phyloP scores from a whole-genome alignment of 2,888 invertebrate genomes.

The Baronia brevicornis region DNA sequence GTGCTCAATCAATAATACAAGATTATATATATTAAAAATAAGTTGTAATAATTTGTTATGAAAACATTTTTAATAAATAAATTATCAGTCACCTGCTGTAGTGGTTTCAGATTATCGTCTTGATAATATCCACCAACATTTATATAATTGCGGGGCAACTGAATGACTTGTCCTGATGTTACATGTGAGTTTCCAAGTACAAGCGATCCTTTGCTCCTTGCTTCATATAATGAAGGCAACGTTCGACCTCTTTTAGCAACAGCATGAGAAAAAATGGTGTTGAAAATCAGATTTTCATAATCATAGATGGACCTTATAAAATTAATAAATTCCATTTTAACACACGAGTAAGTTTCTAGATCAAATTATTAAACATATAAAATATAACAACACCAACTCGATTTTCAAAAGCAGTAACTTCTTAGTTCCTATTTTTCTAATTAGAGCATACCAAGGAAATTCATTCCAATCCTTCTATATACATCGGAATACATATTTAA shows the following conservation, averaged over 20 bases:
- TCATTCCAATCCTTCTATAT: no score
- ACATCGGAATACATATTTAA: no score
- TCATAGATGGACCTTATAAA: conserved; percentile 8
- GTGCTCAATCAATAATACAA: no score
- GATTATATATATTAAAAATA: no score
- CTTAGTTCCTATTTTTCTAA: no score
- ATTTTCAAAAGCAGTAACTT: no score
- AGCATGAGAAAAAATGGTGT: conserved; percentile 17
- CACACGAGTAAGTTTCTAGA: no score
- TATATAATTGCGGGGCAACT: conserved; percentile 43
- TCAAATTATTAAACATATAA: no score
- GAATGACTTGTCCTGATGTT: conserved; percentile 26
- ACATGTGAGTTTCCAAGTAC: conserved; percentile 32
- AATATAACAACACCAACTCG: no score
- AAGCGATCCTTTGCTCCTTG: conserved; percentile 31
- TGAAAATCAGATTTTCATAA: conserved; percentile 14
- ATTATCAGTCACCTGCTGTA: conserved; percentile 39
- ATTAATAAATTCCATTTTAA: background rate
- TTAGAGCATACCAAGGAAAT: no score
- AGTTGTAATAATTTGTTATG: no score
- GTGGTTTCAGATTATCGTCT: conserved; percentile 29
- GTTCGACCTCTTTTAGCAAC: conserved; percentile 22
- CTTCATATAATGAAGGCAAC: conserved; percentile 24
- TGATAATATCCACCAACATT: conserved; percentile 49
- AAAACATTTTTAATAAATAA: no score